Conservation (phyloP, 2,888 invertebrate genomes). For the Rosalia funebris region DNA sequence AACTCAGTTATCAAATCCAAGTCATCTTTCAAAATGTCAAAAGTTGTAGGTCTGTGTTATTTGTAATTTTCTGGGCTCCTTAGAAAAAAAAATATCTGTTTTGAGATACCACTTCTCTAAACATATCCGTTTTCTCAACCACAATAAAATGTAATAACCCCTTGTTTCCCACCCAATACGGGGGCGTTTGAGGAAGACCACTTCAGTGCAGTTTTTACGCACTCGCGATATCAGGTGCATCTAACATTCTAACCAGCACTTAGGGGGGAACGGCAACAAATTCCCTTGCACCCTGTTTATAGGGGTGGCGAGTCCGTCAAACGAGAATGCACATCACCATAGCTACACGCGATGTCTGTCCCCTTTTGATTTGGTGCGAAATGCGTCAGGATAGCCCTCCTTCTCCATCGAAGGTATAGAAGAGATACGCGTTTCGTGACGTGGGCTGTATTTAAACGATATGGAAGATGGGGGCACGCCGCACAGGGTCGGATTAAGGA, state of each 20-base stretch:
- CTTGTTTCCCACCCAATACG: no score
- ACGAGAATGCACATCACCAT: slow-evolving; percentile 54
- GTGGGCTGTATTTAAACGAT: neutral
- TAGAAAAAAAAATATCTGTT: no score
- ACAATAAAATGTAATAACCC: no score
- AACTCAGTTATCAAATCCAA: no score
- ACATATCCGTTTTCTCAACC: no score
- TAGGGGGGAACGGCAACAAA: slow-evolving; percentile 15
- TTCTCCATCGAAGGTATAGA: neutral
- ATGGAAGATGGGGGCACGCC: slow-evolving; percentile 1
- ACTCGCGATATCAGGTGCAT: slow-evolving; percentile 23
- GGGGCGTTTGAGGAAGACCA: no score
- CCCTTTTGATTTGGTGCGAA: neutral
- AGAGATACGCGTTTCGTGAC: neutral
- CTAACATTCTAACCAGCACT: slow-evolving; percentile 9
- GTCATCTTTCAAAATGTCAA: no score
- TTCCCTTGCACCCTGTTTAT: slow-evolving; percentile 25
- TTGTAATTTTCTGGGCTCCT: no score
- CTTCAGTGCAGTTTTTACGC: no score
- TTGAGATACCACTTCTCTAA: no score
- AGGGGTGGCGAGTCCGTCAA: slow-evolving; percentile 35
- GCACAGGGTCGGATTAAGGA: slow-evolving; percentile 4
- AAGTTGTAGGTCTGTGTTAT: no score
- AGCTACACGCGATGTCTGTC: slow-evolving; percentile 49
- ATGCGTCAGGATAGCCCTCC: neutral